Conservation (phyloP, 2,113 vertebrate species). For the Speoplatyrhinus poulsoni region DNA sequence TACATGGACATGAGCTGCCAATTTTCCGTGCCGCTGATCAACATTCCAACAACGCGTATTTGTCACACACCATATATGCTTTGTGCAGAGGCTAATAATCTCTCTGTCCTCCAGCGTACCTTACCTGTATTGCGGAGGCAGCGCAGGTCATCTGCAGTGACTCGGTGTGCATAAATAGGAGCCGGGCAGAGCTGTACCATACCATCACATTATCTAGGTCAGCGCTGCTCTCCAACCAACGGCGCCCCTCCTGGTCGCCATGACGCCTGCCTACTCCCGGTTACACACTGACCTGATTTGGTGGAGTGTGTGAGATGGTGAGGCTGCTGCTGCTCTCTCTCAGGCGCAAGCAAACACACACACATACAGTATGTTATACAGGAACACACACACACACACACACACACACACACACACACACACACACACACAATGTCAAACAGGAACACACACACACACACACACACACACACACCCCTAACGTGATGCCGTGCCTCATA, state of each 20-base stretch:
- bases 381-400: conserved; percentile 9
- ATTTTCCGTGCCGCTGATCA: not conserved
- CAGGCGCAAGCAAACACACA: conserved; percentile 7
- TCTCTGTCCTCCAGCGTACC: conserved; percentile 34
- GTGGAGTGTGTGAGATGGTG: conserved; percentile 26
- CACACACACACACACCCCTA: conserved; percentile 1
- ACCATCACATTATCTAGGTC: conserved; percentile 59
- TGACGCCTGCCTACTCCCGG: conserved; percentile 24
- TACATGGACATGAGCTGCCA: not conserved
- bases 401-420: conserved; percentile 16
- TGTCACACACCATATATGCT: not conserved
- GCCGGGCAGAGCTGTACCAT: conserved; percentile 8
- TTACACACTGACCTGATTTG: conserved; percentile 59
- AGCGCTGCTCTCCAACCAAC: conserved; percentile 28
- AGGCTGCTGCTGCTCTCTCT: not conserved
- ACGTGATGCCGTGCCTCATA: conserved; percentile 85
- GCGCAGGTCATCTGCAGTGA: conserved; percentile 14
- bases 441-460: conserved; percentile 3
- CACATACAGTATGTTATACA: not conserved
- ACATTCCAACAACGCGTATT: not conserved
- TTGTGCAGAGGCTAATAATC: conserved; percentile 77
- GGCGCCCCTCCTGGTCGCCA: conserved; percentile 23
- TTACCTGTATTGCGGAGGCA: not conserved
- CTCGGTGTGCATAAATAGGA: conserved; percentile 33
- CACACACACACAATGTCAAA: conserved; percentile 3